Percentiles rank a stretch among this genome's conserved stretches.
Evolutionary conservation across 1,140 invertebrate species (phyloP).

Genomic region (Drosophila elegans): DNA sequence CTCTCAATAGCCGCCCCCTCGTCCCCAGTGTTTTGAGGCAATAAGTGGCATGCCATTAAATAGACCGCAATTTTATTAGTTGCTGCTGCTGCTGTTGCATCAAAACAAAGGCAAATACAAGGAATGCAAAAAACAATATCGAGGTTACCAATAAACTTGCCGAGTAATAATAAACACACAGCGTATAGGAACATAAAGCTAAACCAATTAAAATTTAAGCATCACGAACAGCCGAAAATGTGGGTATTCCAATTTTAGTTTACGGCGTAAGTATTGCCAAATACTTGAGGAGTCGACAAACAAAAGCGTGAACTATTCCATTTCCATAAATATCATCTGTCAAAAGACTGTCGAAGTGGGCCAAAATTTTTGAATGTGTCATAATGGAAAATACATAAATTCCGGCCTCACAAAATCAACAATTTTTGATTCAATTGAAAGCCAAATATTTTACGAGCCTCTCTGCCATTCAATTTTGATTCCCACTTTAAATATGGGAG

Average conservation of each 20-base stretch:
- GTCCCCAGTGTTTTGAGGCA: conserved; percentile 38
- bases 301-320: conserved; percentile 1
- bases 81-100: conserved; percentile 35
- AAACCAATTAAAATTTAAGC: not conserved
- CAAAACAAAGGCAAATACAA: conserved; percentile 9
- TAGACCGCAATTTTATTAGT: conserved; percentile 67
- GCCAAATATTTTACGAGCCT: not conserved
- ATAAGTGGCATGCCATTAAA: conserved; percentile 68
- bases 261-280: not conserved
- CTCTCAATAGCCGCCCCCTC: not conserved
- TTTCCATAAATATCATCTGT: conserved; percentile 4
- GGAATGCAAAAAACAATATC: conserved; percentile 5
- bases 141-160: conserved; percentile 25
- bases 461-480: not conserved
- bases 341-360: conserved; percentile 7
- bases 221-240: not conserved
- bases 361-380: not conserved
- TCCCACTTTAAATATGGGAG: not conserved
- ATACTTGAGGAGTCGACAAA: not conserved
- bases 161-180: conserved; percentile 12
- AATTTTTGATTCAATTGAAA: not conserved
- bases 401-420: no score
- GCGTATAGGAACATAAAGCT: not conserved
- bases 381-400: not conserved
- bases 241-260: not conserved